A percentile compares a stretch with the other conserved stretches of the same genome.
Conservation (phyloP, 2,888 invertebrate species). For the Calephelis perditalis region DNA sequence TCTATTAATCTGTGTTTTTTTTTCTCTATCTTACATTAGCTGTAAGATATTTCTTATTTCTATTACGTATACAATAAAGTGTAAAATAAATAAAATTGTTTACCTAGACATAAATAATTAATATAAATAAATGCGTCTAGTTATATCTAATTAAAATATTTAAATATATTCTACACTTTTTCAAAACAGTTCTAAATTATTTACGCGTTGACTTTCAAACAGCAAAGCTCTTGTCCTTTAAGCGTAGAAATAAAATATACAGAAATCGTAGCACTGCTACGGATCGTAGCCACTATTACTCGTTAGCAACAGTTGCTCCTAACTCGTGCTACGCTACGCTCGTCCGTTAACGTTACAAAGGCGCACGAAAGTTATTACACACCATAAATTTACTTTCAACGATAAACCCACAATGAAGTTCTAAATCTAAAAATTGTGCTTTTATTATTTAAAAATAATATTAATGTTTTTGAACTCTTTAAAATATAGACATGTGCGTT, state of each 20-base stretch:
- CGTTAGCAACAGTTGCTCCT: constrained; percentile 70
- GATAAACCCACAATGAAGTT: neutral
- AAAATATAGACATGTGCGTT: neutral
- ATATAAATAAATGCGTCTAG: no score
- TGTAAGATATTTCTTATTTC: no score
- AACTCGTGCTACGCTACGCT: constrained; percentile 52
- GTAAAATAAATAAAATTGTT: no score
- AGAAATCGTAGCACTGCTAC: constrained; percentile 18
- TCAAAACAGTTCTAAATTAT: neutral
- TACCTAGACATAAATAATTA: no score
- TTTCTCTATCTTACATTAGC: no score
- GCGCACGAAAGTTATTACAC: neutral
- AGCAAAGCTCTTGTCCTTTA: neutral
- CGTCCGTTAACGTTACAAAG: constrained; percentile 37
- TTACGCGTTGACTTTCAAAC: constrained; percentile 1
- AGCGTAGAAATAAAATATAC: constrained; percentile 7
- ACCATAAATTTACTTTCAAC: neutral
- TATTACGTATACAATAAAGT: no score
- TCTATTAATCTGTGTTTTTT: no score
- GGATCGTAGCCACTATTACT: constrained; percentile 29
- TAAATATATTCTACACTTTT: neutral
- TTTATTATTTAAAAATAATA: no score
- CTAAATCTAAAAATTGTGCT: no score
- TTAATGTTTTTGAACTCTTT: no score
- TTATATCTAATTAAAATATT: no score